phyloP scores from a whole-genome alignment of 2,888 invertebrate genomes.

The Podotricha telesiphe region DNA sequence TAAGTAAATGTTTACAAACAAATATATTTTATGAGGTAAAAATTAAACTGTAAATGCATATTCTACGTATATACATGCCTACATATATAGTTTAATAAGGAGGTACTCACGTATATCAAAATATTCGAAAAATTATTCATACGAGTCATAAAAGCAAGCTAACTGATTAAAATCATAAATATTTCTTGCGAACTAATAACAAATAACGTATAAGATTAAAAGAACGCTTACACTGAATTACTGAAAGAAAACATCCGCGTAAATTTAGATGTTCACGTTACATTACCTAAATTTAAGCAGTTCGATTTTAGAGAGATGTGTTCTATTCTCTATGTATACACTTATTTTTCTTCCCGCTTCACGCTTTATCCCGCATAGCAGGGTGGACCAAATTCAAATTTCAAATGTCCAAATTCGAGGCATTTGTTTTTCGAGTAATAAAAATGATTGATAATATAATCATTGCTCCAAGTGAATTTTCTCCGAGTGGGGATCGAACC shows the following conservation, averaged over 20 bases:
- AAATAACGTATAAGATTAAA: slow-evolving; percentile 36
- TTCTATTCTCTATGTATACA: slow-evolving; percentile 39
- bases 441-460: too few species aligned
- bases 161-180: slow-evolving; percentile 42
- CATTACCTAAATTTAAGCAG: slow-evolving; percentile 44
- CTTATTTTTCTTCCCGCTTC: too few species aligned
- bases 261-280: slow-evolving; percentile 38
- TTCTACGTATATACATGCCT: not conserved
- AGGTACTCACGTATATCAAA: not conserved
- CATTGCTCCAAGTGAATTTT: too few species aligned
- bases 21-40: not conserved
- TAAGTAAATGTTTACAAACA: slow-evolving; percentile 29
- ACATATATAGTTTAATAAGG: not conserved
- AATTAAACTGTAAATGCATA: not conserved
- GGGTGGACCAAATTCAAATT: too few species aligned
- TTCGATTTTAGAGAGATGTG: slow-evolving; percentile 56
- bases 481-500: too few species aligned
- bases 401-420: too few species aligned
- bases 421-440: too few species aligned
- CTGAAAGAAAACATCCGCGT: slow-evolving; percentile 41
- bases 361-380: too few species aligned
- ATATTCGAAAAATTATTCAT: slow-evolving; percentile 4
- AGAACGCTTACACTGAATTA: slow-evolving; percentile 44
- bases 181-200: slow-evolving; percentile 31
- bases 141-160: slow-evolving; percentile 22